These are phyloP conservation scores for Pseudochirops cupreus DNA, from an alignment of 2,797 vertebrate genomes.

Conservation along the genomic window DNA sequence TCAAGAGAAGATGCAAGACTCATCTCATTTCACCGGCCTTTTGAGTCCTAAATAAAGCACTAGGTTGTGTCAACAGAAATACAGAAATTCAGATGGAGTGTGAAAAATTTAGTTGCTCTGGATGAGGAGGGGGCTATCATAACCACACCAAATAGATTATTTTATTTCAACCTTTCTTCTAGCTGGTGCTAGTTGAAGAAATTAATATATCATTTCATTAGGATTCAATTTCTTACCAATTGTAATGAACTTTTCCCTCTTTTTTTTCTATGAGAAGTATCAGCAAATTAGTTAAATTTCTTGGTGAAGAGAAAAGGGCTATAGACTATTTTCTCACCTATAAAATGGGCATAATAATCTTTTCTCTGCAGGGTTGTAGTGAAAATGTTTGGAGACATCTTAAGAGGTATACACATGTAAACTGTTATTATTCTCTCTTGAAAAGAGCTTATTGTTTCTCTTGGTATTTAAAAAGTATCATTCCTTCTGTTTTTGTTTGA, in stretches of 20 bases:
- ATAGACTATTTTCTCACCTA: neutral
- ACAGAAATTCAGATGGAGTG: neutral
- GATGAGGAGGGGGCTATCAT: neutral
- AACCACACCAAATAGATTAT: neutral
- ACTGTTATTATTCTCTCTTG: neutral
- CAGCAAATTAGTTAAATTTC: neutral
- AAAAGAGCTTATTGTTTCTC: neutral
- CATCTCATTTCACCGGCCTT: neutral
- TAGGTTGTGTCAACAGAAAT: neutral
- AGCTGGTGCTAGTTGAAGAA: neutral
- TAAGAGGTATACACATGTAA: neutral
- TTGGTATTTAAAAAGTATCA: neutral
- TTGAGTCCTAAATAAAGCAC: slow-evolving; percentile 10
- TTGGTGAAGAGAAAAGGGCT: neutral
- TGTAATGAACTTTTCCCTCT: neutral
- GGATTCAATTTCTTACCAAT: slow-evolving; percentile 10
- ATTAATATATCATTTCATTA: neutral
- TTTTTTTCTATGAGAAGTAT: neutral
- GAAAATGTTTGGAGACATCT: neutral
- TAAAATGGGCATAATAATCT: neutral
- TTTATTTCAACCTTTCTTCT: neutral
- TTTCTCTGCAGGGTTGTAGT: neutral
- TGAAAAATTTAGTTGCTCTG: neutral
- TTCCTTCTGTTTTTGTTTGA: neutral
- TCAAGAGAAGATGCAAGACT: neutral